Percentiles rank a stretch among this genome's conserved stretches.
phyloP scores from a whole-genome alignment of 2,888 invertebrate species.

The Ormyrus thymus region DNA sequence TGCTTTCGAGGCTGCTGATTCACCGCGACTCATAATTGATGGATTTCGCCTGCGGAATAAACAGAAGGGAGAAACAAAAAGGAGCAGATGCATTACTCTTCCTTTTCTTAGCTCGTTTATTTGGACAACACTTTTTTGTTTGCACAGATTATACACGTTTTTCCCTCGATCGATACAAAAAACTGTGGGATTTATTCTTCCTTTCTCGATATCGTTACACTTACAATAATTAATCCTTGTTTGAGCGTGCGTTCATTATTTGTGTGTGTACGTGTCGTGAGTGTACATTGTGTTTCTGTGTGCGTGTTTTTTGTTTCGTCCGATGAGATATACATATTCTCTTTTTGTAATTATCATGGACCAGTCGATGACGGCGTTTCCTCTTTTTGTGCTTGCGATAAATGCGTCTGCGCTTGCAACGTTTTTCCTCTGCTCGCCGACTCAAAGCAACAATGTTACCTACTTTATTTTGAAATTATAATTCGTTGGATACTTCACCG shows the following conservation, averaged over 20 bases:
- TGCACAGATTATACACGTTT: conserved; percentile 42
- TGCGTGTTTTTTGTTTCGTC: conserved; percentile 10
- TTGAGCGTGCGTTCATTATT: conserved; percentile 6
- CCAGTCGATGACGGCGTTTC: conserved; percentile 28
- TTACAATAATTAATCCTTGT: conserved; percentile 14
- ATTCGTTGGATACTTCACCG: background rate
- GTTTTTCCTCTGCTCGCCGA: background rate
- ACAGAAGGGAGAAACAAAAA: background rate
- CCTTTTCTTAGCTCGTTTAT: conserved; percentile 42
- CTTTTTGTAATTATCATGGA: conserved; percentile 12
- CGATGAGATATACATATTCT: conserved; percentile 9
- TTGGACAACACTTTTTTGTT: conserved; percentile 48
- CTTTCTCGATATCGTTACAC: conserved; percentile 17
- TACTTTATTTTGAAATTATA: background rate
- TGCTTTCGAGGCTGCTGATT: conserved; percentile 23
- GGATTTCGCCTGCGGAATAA: conserved; percentile 5
- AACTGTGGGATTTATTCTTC: conserved; percentile 44
- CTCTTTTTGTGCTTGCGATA: conserved; percentile 7
- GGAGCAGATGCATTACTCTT: background rate
- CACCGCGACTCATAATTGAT: conserved; percentile 24
- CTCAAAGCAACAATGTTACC: background rate
- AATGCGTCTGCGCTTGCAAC: conserved; percentile 6
- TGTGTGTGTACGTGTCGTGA: background rate
- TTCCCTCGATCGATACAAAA: conserved; percentile 48
- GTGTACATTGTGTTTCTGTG: background rate